Evolutionary conservation across 1,140 invertebrate genomes (phyloP).

Genomic region (Microvelia longipes): DNA sequence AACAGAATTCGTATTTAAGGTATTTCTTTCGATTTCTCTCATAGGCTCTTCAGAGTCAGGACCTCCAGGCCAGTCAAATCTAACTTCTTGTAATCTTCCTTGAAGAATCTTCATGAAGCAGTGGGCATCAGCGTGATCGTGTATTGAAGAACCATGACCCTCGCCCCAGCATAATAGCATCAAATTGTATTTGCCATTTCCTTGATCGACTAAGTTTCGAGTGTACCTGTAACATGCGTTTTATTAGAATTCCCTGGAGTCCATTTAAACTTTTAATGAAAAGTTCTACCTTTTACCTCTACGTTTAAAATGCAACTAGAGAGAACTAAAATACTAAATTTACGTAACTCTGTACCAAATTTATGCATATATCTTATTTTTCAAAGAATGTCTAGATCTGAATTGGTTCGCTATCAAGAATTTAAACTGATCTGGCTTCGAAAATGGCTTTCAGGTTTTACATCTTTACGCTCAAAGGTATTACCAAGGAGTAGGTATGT

Average conservation of each 20-base stretch:
- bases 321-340: not conserved
- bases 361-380: no score
- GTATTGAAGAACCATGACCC: slow-evolving; percentile 84
- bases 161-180: slow-evolving; percentile 96
- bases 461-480: no score
- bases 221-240: slow-evolving; percentile 79
- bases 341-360: not conserved
- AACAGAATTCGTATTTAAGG: slow-evolving; percentile 57
- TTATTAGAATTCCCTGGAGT: no score
- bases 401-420: no score
- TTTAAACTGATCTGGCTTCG: no score
- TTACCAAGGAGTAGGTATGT: no score
- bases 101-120: slow-evolving; percentile 88
- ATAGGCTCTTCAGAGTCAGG: slow-evolving; percentile 25
- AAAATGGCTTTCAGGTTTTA: no score
- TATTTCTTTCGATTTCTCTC: slow-evolving; percentile 42
- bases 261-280: not conserved
- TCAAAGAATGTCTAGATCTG: no score
- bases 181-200: slow-evolving; percentile 95
- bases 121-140: slow-evolving; percentile 90
- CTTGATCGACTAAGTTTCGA: slow-evolving; percentile 79
- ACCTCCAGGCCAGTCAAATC: slow-evolving; percentile 53
- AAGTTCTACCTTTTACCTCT: not conserved
- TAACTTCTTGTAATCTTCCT: slow-evolving; percentile 42
- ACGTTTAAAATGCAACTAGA: not conserved